These are phyloP conservation scores for Drosophila rellima DNA, from an alignment of 2,888 invertebrate species.

Conservation along the genomic window DNA sequence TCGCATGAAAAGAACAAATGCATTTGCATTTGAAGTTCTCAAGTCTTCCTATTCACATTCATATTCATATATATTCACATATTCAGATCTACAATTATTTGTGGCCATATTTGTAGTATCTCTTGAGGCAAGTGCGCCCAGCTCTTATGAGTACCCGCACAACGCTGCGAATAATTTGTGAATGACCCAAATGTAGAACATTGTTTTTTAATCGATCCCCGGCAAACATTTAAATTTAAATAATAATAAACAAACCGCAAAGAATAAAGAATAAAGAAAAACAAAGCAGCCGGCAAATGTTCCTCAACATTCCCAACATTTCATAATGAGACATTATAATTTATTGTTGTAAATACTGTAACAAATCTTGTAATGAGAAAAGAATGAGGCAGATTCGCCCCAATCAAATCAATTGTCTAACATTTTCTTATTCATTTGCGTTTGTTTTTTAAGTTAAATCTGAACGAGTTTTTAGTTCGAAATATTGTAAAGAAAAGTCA, in stretches of 20 bases:
- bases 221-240: conserved; percentile 31
- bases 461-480: conserved; percentile 6
- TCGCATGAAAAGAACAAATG: conserved; percentile 43
- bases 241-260: conserved; percentile 20
- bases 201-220: conserved; percentile 22
- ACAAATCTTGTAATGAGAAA: conserved; percentile 16
- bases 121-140: conserved; percentile 37
- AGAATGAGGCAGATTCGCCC: conserved; percentile 10
- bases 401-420: conserved; percentile 5
- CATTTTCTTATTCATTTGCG: not conserved
- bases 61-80: conserved; percentile 1
- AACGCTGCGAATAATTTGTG: conserved; percentile 38
- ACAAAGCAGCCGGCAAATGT: conserved; percentile 41
- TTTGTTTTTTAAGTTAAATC: conserved; percentile 6
- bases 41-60: not conserved
- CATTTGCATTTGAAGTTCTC: conserved; percentile 44
- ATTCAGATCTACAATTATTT: conserved; percentile 23
- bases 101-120: conserved; percentile 29
- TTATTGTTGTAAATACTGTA: conserved; percentile 42
- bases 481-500: conserved; percentile 17
- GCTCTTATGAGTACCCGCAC: conserved; percentile 16
- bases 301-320: conserved; percentile 16
- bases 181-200: conserved; percentile 38
- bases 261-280: not conserved
- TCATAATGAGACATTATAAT: conserved; percentile 44